phyloP scores from a whole-genome alignment of 2,888 invertebrate species.

The Drosophila birchii region DNA sequence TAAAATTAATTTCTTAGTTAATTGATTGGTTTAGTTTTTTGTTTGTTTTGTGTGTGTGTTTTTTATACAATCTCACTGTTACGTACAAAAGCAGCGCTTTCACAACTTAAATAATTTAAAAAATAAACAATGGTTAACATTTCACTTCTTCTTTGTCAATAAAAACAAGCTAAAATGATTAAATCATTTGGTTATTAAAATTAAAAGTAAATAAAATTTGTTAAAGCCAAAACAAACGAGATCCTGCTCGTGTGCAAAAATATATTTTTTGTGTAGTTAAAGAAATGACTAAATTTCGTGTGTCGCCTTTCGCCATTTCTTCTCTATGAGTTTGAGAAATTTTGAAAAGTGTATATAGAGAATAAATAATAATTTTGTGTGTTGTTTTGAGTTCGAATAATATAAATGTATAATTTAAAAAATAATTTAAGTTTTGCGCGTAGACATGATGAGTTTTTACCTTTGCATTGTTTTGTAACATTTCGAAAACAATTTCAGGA shows the following conservation, averaged over 20 bases:
- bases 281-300: slow-evolving; percentile 45
- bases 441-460: slow-evolving; percentile 54
- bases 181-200: slow-evolving; percentile 60
- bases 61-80: slow-evolving; percentile 55
- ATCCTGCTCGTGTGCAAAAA: slow-evolving; percentile 82
- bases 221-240: slow-evolving; percentile 83
- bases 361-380: slow-evolving; percentile 71
- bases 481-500: slow-evolving; percentile 57
- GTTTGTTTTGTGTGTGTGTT: slow-evolving; percentile 14
- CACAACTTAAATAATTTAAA: slow-evolving; percentile 71
- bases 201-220: slow-evolving; percentile 61
- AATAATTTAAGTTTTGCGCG: slow-evolving; percentile 78
- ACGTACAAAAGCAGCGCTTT: slow-evolving; percentile 58
- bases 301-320: slow-evolving; percentile 19
- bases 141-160: slow-evolving; percentile 51
- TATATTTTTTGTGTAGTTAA: slow-evolving; percentile 40
- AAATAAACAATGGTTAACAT: slow-evolving; percentile 73
- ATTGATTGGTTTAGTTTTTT: slow-evolving; percentile 24
- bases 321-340: slow-evolving; percentile 55
- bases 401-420: slow-evolving; percentile 57
- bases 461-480: slow-evolving; percentile 36
- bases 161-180: slow-evolving; percentile 62
- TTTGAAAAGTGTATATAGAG: slow-evolving; percentile 57
- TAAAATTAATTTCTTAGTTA: slow-evolving; percentile 50
- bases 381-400: slow-evolving; percentile 48